Base-by-base conservation (phyloP, 2,888 invertebrate species). In the Strigamia maritima region DNA sequence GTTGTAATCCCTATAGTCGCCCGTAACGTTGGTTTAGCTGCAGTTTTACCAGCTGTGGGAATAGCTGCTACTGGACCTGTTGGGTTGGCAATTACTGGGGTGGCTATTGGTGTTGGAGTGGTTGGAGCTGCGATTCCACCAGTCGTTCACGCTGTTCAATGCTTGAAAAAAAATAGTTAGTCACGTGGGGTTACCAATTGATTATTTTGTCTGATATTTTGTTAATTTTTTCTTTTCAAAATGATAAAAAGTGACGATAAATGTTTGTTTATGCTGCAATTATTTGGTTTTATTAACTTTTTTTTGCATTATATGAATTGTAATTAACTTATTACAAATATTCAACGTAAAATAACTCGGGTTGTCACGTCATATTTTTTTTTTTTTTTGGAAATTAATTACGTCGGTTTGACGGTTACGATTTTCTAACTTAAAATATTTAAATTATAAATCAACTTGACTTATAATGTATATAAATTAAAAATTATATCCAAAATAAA, bases 341-440 rank as follows among this genome's bases (percentile, higher is more conserved):
- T 70, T 54, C 70, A 70, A 70, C 70, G 70, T 70, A 70, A 70
- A n/a, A 70, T 70, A 16, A 54, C 70, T 70, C 28, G 26, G 70
- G 1, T 70, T 70, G 26, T 70, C 70, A 16, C n/a, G 4, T 26
- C 70, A 28, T n/a, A 54, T 54, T 54, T 65, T n/a, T 65, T 10
- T 28, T 28, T n/a, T n/a, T n/a, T n/a, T n/a, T n/a, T n/a, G n/a
- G n/a, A 70, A 28, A 70, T 70, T 28, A 70, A 70, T 28, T 70
- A 70, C 70, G 70, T 70, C 70, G 24, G 70, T 28, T 70, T 70
- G 70, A 70, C 70, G 70, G 28, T 28, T 70, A 54, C 54, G 6
- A 44, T 4, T 54, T 54, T 28, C 24, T 35, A n/a, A n/a, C n/a
- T n/a, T n/a, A n/a, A n/a, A n/a, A n/a, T n/a, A n/a, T n/a, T n/a